These are phyloP conservation scores for Andrena chrysosceles DNA, from an alignment of 2,888 invertebrate genomes.

Conservation along the genomic window DNA sequence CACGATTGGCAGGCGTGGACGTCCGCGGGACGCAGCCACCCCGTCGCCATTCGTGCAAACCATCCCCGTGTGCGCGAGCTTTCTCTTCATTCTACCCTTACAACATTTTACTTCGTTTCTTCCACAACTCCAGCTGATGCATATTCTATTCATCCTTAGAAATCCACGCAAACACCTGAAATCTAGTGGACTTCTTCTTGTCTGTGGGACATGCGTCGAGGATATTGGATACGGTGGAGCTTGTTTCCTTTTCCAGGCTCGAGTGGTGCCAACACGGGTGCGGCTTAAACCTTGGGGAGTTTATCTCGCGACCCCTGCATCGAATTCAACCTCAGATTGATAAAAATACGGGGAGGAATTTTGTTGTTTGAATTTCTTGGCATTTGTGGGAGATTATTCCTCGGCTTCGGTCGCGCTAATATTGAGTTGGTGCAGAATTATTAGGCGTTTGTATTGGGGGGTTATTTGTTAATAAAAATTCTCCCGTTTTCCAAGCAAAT, in stretches of 20 bases:
- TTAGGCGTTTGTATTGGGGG: too few species aligned
- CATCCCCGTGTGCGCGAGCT: conserved; percentile 5
- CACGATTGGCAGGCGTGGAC: conserved; percentile 52
- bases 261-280: neutral
- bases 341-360: too few species aligned
- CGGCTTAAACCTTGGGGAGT: neutral
- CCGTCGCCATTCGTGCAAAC: conserved; percentile 49
- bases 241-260: neutral
- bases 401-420: too few species aligned
- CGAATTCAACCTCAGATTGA: too few species aligned
- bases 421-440: too few species aligned
- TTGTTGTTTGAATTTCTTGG: too few species aligned
- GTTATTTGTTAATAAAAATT: too few species aligned
- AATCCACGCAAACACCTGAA: too few species aligned
- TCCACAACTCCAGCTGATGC: neutral
- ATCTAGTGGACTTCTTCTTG: neutral
- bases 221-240: neutral
- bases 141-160: conserved; percentile 10
- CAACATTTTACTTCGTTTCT: conserved; percentile 1
- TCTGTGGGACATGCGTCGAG: neutral
- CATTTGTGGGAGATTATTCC: too few species aligned
- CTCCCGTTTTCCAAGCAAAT: too few species aligned
- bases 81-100: conserved; percentile 4
- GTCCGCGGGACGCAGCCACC: conserved; percentile 57
- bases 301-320: neutral